Evolutionary conservation across 2,888 invertebrate genomes (phyloP), one percentile per base, ranked within the genome.

Genomic region (Drosophila meridionalis): DNA sequence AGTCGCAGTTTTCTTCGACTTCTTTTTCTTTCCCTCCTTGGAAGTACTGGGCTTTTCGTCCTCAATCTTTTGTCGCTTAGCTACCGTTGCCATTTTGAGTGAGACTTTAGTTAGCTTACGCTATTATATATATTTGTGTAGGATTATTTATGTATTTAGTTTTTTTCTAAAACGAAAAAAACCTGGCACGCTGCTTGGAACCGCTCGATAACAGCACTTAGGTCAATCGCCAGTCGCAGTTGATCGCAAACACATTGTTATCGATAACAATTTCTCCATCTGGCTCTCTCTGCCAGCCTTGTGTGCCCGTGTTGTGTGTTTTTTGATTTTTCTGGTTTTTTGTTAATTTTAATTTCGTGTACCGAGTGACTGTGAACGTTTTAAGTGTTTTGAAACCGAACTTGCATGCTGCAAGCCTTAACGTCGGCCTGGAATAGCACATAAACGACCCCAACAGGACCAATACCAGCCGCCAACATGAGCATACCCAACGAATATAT

Each of bases 401-500:
- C 61, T 71, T 70, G 67, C 61, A 66, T 63, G 75, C 69, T 71
- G 73, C 64, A 53, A 78, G 56, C 14, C 28, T 57, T 11, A 58
- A 53, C 56, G 52, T 59, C 55, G 47, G 42, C 67, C 43, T 43
- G 55, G 56, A 67, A 62, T 59, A 70, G 67, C 60, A 32, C 38
- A 69, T 48, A 55, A 62, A 48, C 57, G 40, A 57, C 55, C 20
- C 62, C 43, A 72, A 60, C 58, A 65, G 59, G 32, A 57, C 5
- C 43, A 48, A 32, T 40, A 73, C 34, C 61, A 61, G 69, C 38
- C 50, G 80, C 87, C 75, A 85, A 81, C 64, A 88, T 88, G 87
- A 95, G 94, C 94, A 95, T 96, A 94, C 96, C 95, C 76, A 95
- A 94, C 93, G 93, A 93, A 82, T 93, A 93, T 76, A 93, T 93